phyloP scores from a whole-genome alignment of 2,888 invertebrate species.

The Chalcis sispes region DNA sequence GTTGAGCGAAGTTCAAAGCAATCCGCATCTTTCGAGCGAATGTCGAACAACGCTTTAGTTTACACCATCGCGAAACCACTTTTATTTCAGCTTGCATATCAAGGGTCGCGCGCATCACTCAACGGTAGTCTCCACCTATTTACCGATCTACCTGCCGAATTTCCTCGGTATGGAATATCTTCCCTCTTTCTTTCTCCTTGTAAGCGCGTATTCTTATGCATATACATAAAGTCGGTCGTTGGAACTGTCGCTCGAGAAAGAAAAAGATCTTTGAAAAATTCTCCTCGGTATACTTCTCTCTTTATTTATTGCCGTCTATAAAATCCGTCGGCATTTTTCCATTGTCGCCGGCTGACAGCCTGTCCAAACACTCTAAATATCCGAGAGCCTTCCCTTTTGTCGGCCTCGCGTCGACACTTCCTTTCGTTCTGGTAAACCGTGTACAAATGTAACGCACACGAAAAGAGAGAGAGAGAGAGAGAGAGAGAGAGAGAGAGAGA shows the following conservation, averaged over 20 bases:
- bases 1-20: no score
- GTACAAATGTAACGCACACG: not conserved
- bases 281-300: not conserved
- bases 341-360: slow-evolving; percentile 68
- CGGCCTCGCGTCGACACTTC: slow-evolving; percentile 26
- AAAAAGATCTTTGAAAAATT: no score
- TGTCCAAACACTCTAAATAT: slow-evolving; percentile 72
- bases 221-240: no score
- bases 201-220: not conserved
- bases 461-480: no score
- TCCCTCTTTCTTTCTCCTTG: not conserved
- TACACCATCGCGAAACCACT: no score
- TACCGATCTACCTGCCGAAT: slow-evolving; percentile 37
- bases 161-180: not conserved
- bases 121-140: slow-evolving; percentile 4
- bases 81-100: no score
- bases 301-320: slow-evolving; percentile 54
- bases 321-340: slow-evolving; percentile 54
- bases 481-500: slow-evolving; percentile 6
- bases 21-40: no score
- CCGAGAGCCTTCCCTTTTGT: slow-evolving; percentile 54
- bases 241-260: slow-evolving; percentile 30
- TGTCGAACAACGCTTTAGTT: no score
- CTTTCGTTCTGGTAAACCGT: slow-evolving; percentile 56
- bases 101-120: not conserved